Base-by-base conservation (phyloP, 2,888 invertebrate genomes). In the Clepsis dumicolana region DNA sequence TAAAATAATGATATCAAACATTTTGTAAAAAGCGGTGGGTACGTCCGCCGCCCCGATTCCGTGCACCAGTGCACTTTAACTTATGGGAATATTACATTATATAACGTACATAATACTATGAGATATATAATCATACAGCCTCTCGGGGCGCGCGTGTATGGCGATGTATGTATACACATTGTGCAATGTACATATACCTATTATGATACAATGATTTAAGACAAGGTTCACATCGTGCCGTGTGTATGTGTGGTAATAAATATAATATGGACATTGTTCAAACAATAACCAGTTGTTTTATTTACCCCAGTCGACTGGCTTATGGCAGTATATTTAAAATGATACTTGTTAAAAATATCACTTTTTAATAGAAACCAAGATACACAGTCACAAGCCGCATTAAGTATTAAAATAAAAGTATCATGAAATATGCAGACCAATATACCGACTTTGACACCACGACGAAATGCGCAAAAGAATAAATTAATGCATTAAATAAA, bases 151-250 rank as follows among this genome's bases (percentile, higher is more conserved):
- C 94, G 95, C 94, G 95, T 95, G 95, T 95, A 94, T 94, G 94
- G 91, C 91, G 94, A 94, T 93, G 94, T 95, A 95, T 95, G 95
- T 95, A 94, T 94, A 95, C 95, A 95, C 94, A 94, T 94, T 94
- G 94, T 95, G 95, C 95, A 95, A 95, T 95, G 95, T 95, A 95
- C 94, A 95, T 95, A 95, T 95, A 95, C 95, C 95, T 95, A 95
- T 89, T 94, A 94, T 93, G 93, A 95, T 95, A 95, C 94, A 95
- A 95, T 95, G 96, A 96, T 95, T 93, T 95, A 96, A 96, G 96
- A 96, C 96, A 96, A 96, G 96, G 96, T 96, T 96, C 96, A 96
- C 96, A 96, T 96, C 96, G 96, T 96, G 96, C 96, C 96, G 96
- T 96, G 96, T 96, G 96, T 96, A 96, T 96, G 96, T 96, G 96